These are phyloP conservation scores for Chaetogeoica ovagalla DNA, from an alignment of 2,888 invertebrate genomes.

Conservation along the genomic window DNA sequence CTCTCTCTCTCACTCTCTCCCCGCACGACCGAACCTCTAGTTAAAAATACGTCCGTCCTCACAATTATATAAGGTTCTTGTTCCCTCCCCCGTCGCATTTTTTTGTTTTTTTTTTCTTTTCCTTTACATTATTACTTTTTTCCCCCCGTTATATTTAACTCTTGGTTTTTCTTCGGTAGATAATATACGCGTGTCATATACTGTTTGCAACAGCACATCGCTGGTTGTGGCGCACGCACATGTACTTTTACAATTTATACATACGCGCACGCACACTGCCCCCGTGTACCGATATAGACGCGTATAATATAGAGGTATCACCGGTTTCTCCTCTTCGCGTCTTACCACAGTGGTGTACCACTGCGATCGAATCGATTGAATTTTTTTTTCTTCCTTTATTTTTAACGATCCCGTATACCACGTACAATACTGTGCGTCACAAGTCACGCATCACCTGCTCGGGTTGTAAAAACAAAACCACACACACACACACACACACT, in stretches of 20 bases:
- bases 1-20: conserved; percentile 28
- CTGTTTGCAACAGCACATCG: not conserved
- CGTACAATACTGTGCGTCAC: not conserved
- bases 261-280: too few species aligned
- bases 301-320: not conserved
- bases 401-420: conserved; percentile 45
- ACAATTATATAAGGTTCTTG: conserved; percentile 29
- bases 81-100: not conserved
- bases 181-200: not conserved
- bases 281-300: too few species aligned
- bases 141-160: conserved; percentile 37
- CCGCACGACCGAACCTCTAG: conserved; percentile 31
- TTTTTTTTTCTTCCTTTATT: not conserved
- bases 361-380: conserved; percentile 26
- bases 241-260: not conserved
- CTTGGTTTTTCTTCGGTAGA: conserved; percentile 20
- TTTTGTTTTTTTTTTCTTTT: conserved; percentile 1
- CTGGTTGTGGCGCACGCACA: conserved; percentile 21
- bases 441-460: conserved; percentile 13
- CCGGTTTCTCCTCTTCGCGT: not conserved
- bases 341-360: not conserved
- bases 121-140: conserved; percentile 25
- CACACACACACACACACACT: too few species aligned
- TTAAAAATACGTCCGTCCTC: conserved; percentile 42
- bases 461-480: conserved; percentile 31